Conservation (phyloP, 2,113 vertebrate genomes). For the Neodon shergylaensis region DNA sequence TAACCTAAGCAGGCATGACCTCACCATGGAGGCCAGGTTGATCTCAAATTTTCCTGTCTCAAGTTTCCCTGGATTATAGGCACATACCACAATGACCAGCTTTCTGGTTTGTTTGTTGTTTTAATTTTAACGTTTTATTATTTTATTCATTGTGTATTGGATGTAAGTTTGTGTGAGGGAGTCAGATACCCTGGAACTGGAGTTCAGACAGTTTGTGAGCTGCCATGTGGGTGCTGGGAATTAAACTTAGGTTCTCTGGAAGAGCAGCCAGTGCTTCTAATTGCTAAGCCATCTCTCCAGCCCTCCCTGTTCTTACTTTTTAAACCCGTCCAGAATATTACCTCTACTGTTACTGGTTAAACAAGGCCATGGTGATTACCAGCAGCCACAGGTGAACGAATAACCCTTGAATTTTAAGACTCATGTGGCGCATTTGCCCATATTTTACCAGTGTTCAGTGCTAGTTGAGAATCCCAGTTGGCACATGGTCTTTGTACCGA, state of each 20-base stretch:
- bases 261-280: not conserved
- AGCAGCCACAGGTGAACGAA: not conserved
- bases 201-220: not conserved
- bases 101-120: not conserved
- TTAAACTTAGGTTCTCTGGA: not conserved
- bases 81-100: not conserved
- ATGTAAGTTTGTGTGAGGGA: not conserved
- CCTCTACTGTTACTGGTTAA: not conserved
- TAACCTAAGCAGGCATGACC: not conserved
- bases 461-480: conserved; percentile 2
- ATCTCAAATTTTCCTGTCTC: not conserved
- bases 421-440: not conserved
- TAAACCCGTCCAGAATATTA: not conserved
- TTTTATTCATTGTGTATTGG: not conserved
- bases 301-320: not conserved
- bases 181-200: not conserved
- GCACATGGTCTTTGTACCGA: not conserved
- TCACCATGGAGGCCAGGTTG: not conserved
- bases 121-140: not conserved
- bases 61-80: not conserved
- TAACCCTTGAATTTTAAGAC: not conserved
- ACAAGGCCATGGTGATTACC: not conserved
- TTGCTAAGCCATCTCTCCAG: not conserved
- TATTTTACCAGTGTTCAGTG: not conserved
- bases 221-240: not conserved